Percentiles rank a stretch among this genome's conserved stretches.
These are phyloP conservation scores for Hapalemur alaotrensis DNA, from an alignment of 2,797 vertebrate species.

Conservation along the genomic window DNA sequence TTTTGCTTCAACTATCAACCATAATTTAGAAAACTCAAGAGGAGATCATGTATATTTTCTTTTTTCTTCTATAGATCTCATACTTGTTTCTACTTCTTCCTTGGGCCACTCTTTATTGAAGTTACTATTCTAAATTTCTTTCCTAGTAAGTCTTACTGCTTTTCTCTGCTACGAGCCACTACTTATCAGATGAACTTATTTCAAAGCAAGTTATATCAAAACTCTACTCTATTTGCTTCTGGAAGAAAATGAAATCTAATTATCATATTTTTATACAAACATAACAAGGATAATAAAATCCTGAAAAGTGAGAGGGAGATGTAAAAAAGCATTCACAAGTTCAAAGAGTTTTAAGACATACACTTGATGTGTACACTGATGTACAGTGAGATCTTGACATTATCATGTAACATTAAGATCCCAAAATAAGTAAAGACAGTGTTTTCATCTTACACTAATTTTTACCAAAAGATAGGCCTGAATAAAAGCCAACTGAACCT, in stretches of 20 bases:
- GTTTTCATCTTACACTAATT: slow-evolving; percentile 62
- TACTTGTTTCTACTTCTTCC: background rate
- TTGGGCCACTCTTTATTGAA: background rate
- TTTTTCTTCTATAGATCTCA: background rate
- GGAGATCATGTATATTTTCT: background rate
- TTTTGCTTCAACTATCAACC: background rate
- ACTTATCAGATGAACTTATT: slow-evolving; percentile 18
- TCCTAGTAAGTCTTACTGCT: background rate
- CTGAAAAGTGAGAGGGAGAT: slow-evolving; percentile 15
- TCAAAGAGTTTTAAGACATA: slow-evolving; percentile 39
- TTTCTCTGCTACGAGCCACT: background rate
- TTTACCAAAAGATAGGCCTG: slow-evolving; percentile 51
- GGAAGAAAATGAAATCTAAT: slow-evolving; percentile 54
- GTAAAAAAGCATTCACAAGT: slow-evolving; percentile 42
- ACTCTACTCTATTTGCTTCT: slow-evolving; percentile 14
- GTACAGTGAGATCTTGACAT: slow-evolving; percentile 18
- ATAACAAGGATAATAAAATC: slow-evolving; percentile 48
- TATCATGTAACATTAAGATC: slow-evolving; percentile 35
- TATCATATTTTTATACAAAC: slow-evolving; percentile 43
- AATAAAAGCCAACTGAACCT: slow-evolving; percentile 41
- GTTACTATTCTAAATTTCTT: slow-evolving; percentile 1
- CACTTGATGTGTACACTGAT: slow-evolving; percentile 25
- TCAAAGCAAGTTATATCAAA: slow-evolving; percentile 44
- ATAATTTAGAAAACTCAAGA: slow-evolving; percentile 32
- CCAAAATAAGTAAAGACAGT: slow-evolving; percentile 51